Conservation (phyloP, 1,140 invertebrate genomes). For the Drepana arcuata region DNA sequence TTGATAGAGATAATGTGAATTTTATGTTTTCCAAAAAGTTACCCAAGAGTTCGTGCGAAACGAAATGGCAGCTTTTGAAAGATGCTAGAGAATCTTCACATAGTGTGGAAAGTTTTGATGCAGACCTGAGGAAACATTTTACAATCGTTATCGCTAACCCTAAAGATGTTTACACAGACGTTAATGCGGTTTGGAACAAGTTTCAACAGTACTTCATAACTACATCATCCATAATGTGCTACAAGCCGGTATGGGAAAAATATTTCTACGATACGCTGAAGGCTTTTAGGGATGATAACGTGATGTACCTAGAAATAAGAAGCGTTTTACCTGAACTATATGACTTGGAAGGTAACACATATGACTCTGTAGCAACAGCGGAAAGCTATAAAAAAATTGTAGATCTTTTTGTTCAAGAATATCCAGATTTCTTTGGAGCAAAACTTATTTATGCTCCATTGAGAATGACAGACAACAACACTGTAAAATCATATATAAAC, state of each 20-base stretch:
- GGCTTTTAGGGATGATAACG: conserved; percentile 83
- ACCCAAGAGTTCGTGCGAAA: conserved; percentile 23
- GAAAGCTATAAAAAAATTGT: conserved; percentile 74
- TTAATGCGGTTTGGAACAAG: conserved; percentile 78
- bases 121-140: conserved; percentile 72
- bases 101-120: conserved; percentile 72
- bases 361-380: conserved; percentile 71
- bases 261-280: conserved; percentile 81
- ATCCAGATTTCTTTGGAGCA: conserved; percentile 80
- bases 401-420: conserved; percentile 71
- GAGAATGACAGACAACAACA: conserved; percentile 42
- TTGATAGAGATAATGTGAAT: conserved; percentile 25
- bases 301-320: conserved; percentile 85
- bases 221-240: conserved; percentile 75
- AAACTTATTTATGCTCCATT: conserved; percentile 81
- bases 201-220: conserved; percentile 78
- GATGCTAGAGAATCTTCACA: conserved; percentile 68
- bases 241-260: conserved; percentile 80
- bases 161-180: conserved; percentile 72
- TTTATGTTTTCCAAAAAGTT: conserved; percentile 51
- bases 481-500: conserved; percentile 66
- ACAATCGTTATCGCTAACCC: conserved; percentile 76
- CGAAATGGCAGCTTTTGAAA: conserved; percentile 72
- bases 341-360: conserved; percentile 75
- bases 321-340: conserved; percentile 74